phyloP scores from a whole-genome alignment of 2,888 invertebrate genomes.

The Agrilus mali region DNA sequence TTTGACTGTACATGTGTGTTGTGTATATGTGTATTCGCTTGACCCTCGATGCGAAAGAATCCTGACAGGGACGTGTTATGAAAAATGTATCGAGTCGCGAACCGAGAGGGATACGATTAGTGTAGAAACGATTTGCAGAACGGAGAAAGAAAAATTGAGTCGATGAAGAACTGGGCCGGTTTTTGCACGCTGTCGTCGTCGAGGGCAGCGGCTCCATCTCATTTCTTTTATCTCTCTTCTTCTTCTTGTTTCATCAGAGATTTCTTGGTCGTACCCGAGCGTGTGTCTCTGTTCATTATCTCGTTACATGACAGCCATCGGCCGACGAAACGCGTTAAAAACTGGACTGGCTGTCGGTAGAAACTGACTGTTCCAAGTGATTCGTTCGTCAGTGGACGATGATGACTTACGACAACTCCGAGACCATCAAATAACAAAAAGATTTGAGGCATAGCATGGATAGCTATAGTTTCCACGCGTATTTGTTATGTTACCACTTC shows the following conservation, averaged over 20 bases:
- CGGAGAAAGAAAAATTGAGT: conserved; percentile 4
- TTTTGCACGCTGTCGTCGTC: conserved; percentile 2
- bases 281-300: conserved; percentile 13
- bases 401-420: too few relatives aligned
- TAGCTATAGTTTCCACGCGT: too few relatives aligned
- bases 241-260: conserved; percentile 6
- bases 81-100: conserved; percentile 29
- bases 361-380: too few relatives aligned
- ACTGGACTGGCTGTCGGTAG: conserved; percentile 8
- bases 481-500: too few relatives aligned
- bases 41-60: conserved; percentile 18
- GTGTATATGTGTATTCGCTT: too few relatives aligned
- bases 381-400: too few relatives aligned
- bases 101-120: conserved; percentile 22
- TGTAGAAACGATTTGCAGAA: conserved; percentile 5
- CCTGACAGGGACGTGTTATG: conserved; percentile 29
- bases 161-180: conserved; percentile 3
- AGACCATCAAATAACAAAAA: too few relatives aligned
- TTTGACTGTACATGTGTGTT: too few relatives aligned
- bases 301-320: conserved; percentile 11
- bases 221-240: too few relatives aligned
- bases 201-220: too few relatives aligned
- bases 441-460: too few relatives aligned
- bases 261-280: conserved; percentile 10
- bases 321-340: conserved; percentile 10